Percentiles rank a stretch among this genome's conserved stretches.
These are phyloP conservation scores for Spodoptera picta DNA, from an alignment of 2,888 invertebrate species.

Conservation along the genomic window DNA sequence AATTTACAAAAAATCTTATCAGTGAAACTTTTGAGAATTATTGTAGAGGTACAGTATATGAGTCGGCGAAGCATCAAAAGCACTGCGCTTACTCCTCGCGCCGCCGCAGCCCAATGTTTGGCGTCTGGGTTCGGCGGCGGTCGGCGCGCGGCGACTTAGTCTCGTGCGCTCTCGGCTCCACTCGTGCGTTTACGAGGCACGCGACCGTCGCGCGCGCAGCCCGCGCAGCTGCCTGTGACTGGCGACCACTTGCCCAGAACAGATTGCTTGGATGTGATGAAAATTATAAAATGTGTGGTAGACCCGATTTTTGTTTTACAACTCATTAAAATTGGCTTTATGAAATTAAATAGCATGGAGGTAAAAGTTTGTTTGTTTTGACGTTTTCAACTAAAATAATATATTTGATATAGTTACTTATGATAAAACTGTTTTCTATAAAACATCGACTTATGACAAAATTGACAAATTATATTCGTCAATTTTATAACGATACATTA, in stretches of 20 bases:
- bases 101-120: conserved; percentile 41
- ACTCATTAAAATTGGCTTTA: not conserved
- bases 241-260: conserved; percentile 78
- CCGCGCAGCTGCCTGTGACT: conserved; percentile 66
- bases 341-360: not conserved
- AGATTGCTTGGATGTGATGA: conserved; percentile 70
- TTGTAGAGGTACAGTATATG: too few relatives aligned
- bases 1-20: not conserved
- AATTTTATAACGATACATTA: too few relatives aligned
- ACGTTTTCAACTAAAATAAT: too few relatives aligned
- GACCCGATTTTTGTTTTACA: conserved; percentile 17
- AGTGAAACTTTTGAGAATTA: conserved; percentile 9
- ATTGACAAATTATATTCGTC: too few relatives aligned
- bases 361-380: not conserved
- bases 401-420: too few relatives aligned
- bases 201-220: conserved; percentile 79
- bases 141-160: conserved; percentile 47
- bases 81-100: conserved; percentile 2
- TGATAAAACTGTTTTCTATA: too few relatives aligned
- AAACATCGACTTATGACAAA: too few relatives aligned
- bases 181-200: conserved; percentile 81
- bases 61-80: conserved; percentile 44
- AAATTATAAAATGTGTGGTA: conserved; percentile 42
- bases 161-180: conserved; percentile 74
- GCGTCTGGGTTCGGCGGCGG: conserved; percentile 36